Evolutionary conservation across 1,140 invertebrate species (phyloP).

Genomic region (Spodoptera frugiperda): DNA sequence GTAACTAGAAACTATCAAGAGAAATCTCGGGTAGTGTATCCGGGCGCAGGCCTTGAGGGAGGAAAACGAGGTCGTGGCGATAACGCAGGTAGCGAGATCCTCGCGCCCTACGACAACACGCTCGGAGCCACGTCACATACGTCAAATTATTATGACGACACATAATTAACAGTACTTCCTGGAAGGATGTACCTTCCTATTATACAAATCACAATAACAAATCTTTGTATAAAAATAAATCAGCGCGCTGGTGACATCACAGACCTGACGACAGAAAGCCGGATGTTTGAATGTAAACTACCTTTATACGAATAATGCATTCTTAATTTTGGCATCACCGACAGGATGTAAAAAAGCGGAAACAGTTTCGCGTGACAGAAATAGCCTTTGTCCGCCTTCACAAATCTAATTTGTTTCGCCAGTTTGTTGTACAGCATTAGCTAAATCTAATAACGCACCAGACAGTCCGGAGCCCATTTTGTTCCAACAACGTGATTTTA

Average conservation of each 20-base stretch:
- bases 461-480: slow-evolving; percentile 73
- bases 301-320: slow-evolving; percentile 64
- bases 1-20: slow-evolving; percentile 65
- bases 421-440: slow-evolving; percentile 61
- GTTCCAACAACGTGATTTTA: slow-evolving; percentile 55
- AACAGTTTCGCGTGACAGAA: slow-evolving; percentile 66
- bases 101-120: slow-evolving; percentile 21
- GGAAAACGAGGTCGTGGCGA: slow-evolving; percentile 63
- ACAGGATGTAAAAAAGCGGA: slow-evolving; percentile 68
- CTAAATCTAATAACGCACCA: slow-evolving; percentile 62
- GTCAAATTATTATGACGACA: slow-evolving; percentile 26
- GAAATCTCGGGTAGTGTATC: slow-evolving; percentile 66
- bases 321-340: slow-evolving; percentile 60
- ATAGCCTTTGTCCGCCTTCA: slow-evolving; percentile 60
- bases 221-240: slow-evolving; percentile 45
- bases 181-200: slow-evolving; percentile 28
- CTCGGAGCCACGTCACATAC: not conserved
- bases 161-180: slow-evolving; percentile 28
- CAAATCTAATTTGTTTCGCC: slow-evolving; percentile 63
- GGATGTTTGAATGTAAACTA: slow-evolving; percentile 72
- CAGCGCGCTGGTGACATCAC: slow-evolving; percentile 48
- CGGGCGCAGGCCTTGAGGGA: slow-evolving; percentile 64
- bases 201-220: slow-evolving; percentile 33
- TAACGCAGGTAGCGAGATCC: slow-evolving; percentile 62
- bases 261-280: slow-evolving; percentile 61